Percentiles rank a stretch among this genome's conserved stretches.
phyloP scores from a whole-genome alignment of 2,797 vertebrate species.

The Coilia nasus region DNA sequence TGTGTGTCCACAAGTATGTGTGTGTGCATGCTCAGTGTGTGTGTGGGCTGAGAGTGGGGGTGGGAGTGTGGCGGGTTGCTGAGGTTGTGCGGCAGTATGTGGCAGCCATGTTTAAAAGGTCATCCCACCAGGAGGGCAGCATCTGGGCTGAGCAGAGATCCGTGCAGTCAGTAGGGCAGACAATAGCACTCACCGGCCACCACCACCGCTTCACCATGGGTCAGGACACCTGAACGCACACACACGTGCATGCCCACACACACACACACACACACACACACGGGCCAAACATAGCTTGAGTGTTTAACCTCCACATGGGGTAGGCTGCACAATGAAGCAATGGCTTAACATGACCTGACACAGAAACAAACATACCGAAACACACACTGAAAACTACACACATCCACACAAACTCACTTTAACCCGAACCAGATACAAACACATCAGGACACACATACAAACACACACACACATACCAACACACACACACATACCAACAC shows the following conservation, averaged over 20 bases:
- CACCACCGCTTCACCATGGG: background rate
- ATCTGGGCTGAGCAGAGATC: background rate
- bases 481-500: conserved; percentile 14
- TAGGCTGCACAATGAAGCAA: background rate
- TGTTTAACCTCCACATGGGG: background rate
- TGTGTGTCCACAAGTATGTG: too few species aligned
- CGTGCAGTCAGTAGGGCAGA: background rate
- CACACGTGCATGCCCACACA: background rate
- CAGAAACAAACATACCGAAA: background rate
- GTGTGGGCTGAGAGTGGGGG: too few species aligned
- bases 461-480: background rate
- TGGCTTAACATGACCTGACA: background rate
- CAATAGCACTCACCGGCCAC: background rate
- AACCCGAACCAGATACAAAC: background rate
- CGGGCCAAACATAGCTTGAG: background rate
- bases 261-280: background rate
- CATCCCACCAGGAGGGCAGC: background rate
- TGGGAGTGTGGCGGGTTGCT: too few species aligned
- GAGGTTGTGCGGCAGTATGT: background rate
- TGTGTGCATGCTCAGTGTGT: background rate
- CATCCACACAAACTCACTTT: background rate
- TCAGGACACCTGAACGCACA: background rate
- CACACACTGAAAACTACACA: background rate
- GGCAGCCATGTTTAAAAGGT: conserved; percentile 23
- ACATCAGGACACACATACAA: background rate